Percentiles rank a stretch among this genome's conserved stretches.
Evolutionary conservation across 2,797 vertebrate genomes (phyloP).

Genomic region (Carduelis carduelis): DNA sequence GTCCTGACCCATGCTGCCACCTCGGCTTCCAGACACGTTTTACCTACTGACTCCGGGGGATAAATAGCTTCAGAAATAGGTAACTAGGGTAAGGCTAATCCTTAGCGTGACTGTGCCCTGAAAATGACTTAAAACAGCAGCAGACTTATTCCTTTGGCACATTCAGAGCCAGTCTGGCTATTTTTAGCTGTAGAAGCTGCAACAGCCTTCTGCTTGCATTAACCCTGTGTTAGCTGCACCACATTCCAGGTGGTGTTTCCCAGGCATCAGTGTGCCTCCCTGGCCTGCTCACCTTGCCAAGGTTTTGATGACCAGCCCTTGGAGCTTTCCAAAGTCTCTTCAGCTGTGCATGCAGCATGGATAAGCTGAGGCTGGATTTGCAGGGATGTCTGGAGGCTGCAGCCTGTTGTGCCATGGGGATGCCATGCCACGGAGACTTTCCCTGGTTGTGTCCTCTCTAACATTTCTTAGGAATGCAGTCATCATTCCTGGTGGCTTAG

Average conservation of each 20-base stretch:
- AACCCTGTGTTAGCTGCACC: not conserved
- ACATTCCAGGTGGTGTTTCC: not conserved
- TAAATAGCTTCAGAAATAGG: conserved; percentile 51
- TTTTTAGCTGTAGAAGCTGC: conserved; percentile 22
- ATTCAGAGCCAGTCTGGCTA: not conserved
- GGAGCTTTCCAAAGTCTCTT: not conserved
- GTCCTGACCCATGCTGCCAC: not conserved
- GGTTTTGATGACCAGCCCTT: not conserved
- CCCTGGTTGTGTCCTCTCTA: not conserved
- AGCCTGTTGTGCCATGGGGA: not conserved
- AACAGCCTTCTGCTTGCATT: not conserved
- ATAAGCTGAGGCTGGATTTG: not conserved
- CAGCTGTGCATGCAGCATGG: not conserved
- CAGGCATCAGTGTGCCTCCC: not conserved
- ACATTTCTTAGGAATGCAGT: not conserved
- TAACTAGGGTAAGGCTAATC: conserved; percentile 57
- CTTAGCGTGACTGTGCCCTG: not conserved
- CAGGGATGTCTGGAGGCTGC: not conserved
- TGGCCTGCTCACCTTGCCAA: not conserved
- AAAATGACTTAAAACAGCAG: conserved; percentile 40
- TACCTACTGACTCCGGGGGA: conserved; percentile 40
- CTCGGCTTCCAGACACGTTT: not conserved
- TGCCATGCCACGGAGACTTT: not conserved
- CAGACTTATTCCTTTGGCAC: conserved; percentile 22
- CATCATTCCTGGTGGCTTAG: not conserved